phyloP scores from a whole-genome alignment of 1,140 invertebrate species.

The Triops longicaudatus region DNA sequence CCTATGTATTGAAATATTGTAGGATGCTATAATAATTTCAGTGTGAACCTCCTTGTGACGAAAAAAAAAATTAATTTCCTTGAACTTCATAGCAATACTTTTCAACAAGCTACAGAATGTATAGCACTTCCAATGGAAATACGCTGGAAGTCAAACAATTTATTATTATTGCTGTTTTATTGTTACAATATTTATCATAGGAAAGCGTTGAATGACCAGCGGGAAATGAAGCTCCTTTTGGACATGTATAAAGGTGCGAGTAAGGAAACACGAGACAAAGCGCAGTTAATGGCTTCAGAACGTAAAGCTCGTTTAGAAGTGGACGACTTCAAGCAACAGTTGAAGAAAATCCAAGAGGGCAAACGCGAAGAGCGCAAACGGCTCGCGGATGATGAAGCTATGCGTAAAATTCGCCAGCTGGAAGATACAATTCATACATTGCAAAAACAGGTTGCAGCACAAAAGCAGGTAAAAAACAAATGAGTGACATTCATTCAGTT shows the following conservation, averaged over 20 bases:
- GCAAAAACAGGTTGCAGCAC: slow-evolving; percentile 49
- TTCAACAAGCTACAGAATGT: too few species aligned
- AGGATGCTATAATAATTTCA: too few species aligned
- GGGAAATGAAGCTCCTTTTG: slow-evolving; percentile 75
- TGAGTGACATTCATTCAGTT: slow-evolving; percentile 22
- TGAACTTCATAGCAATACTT: slow-evolving; percentile 21
- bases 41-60: too few species aligned
- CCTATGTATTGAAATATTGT: too few species aligned
- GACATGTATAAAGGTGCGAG: slow-evolving; percentile 96
- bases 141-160: too few species aligned
- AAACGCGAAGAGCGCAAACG: slow-evolving; percentile 87
- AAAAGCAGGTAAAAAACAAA: slow-evolving; percentile 59
- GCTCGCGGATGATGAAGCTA: slow-evolving; percentile 86
- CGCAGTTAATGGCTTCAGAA: slow-evolving; percentile 90
- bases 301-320: slow-evolving; percentile 80
- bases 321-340: slow-evolving; percentile 74
- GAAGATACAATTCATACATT: slow-evolving; percentile 66
- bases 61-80: neutral
- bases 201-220: slow-evolving; percentile 76
- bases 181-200: slow-evolving; percentile 46
- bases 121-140: too few species aligned
- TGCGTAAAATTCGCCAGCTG: slow-evolving; percentile 87
- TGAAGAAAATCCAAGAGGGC: slow-evolving; percentile 79
- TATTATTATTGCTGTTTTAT: too few species aligned
- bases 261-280: slow-evolving; percentile 92